phyloP scores from a whole-genome alignment of 2,113 vertebrate genomes.

The Sapayoa aenigma region DNA sequence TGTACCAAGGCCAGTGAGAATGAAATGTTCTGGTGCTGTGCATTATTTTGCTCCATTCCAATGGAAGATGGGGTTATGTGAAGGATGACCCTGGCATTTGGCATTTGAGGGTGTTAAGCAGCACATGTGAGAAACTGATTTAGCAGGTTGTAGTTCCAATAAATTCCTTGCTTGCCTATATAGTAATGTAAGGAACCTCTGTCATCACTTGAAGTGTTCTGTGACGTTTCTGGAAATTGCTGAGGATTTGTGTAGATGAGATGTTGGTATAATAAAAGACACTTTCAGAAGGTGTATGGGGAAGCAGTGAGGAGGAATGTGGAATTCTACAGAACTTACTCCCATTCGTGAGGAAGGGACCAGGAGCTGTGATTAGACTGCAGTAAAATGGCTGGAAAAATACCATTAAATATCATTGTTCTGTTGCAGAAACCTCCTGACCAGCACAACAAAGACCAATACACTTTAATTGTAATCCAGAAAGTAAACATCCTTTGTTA shows the following conservation, averaged over 20 bases:
- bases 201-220: background rate
- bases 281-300: accelerated
- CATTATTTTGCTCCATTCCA: background rate
- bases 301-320: background rate
- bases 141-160: background rate
- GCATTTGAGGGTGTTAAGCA: background rate
- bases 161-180: background rate
- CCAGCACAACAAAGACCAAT: background rate
- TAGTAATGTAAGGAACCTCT: background rate
- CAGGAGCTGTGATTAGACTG: background rate
- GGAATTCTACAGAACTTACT: background rate
- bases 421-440: background rate
- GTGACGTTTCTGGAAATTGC: background rate
- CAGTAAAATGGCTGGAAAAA: background rate
- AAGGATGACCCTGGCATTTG: background rate
- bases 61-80: background rate
- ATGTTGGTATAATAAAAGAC: background rate
- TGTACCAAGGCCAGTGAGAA: background rate
- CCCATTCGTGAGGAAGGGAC: accelerated
- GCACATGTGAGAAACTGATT: background rate
- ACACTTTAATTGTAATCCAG: background rate
- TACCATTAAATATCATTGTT: background rate
- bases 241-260: background rate
- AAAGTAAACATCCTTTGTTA: background rate
- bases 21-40: background rate